phyloP scores from a whole-genome alignment of 1,140 invertebrate genomes.

The Microplitis mediator region DNA sequence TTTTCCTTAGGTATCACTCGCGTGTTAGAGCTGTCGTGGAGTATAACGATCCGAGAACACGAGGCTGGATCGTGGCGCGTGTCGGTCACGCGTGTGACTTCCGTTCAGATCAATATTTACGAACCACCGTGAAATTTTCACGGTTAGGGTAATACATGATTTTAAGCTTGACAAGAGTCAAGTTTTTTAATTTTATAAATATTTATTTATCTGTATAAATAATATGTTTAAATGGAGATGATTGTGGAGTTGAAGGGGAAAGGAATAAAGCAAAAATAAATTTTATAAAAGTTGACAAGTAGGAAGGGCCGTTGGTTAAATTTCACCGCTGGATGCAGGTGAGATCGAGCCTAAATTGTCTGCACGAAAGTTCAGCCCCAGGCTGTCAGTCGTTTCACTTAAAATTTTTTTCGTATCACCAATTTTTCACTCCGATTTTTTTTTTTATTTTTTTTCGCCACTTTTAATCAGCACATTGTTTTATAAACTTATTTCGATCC shows the following conservation, averaged over 20 bases:
- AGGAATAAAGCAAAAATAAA: neutral
- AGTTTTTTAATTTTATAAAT: too few species aligned
- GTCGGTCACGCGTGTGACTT: slow-evolving; percentile 6
- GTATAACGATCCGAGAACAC: too few species aligned
- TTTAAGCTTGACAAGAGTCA: too few species aligned
- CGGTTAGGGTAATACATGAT: too few species aligned
- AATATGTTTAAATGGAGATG: too few species aligned
- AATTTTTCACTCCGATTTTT: neutral
- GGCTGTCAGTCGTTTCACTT: slow-evolving; percentile 10
- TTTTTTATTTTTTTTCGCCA: neutral
- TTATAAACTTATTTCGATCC: neutral
- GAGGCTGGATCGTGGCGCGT: neutral
- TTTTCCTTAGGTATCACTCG: neutral
- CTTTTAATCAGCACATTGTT: neutral
- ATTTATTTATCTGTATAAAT: too few species aligned
- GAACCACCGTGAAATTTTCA: neutral
- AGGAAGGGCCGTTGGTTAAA: neutral
- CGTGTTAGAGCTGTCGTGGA: neutral
- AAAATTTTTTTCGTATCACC: neutral
- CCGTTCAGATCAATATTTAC: neutral
- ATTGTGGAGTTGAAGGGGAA: too few species aligned
- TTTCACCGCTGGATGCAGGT: neutral
- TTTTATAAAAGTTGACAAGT: neutral
- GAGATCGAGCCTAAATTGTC: slow-evolving; percentile 5
- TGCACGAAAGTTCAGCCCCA: slow-evolving; percentile 13